Percentiles rank a stretch among this genome's conserved stretches.
phyloP scores from a whole-genome alignment of 2,888 invertebrate species.

The Chirona hameri region DNA sequence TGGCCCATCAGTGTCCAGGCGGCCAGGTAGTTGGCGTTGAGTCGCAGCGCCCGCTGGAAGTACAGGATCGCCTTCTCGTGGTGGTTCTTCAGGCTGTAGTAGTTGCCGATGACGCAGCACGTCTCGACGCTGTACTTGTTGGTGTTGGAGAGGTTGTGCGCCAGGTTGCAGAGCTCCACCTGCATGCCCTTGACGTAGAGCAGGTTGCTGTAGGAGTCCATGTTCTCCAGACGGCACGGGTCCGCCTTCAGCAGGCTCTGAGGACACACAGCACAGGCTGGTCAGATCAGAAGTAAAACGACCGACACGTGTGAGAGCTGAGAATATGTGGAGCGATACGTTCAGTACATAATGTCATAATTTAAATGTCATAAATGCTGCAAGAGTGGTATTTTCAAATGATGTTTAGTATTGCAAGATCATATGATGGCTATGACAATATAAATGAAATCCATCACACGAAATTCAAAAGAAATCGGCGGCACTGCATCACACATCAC shows the following conservation, averaged over 20 bases:
- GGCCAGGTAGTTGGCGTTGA: conserved; percentile 89
- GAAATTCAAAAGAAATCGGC: too few species aligned
- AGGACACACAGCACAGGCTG: too few species aligned
- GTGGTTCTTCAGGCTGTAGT: conserved; percentile 90
- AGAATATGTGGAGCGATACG: too few species aligned
- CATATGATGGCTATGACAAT: too few species aligned
- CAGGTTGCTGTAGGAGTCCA: conserved; percentile 95
- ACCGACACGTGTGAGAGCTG: too few species aligned
- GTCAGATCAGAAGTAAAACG: too few species aligned
- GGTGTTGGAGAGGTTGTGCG: conserved; percentile 86
- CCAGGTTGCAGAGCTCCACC: conserved; percentile 86
- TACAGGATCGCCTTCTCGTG: conserved; percentile 97
- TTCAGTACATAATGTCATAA: too few species aligned
- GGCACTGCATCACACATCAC: too few species aligned
- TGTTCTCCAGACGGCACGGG: conserved; percentile 89
- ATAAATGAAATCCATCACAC: too few species aligned
- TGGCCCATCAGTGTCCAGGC: conserved; percentile 99
- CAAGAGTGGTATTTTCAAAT: too few species aligned
- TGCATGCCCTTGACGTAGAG: conserved; percentile 90
- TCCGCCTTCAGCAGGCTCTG: conserved; percentile 77
- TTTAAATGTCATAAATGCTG: too few species aligned
- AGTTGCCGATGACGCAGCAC: conserved; percentile 96
- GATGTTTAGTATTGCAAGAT: too few species aligned
- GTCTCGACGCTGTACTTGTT: conserved; percentile 97
- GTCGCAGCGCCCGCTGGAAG: conserved; percentile 87